A percentile compares a stretch with the other conserved stretches of the same genome.
Evolutionary conservation across 2,113 vertebrate genomes (phyloP).

Genomic region (Leptobrachium leishanense): DNA sequence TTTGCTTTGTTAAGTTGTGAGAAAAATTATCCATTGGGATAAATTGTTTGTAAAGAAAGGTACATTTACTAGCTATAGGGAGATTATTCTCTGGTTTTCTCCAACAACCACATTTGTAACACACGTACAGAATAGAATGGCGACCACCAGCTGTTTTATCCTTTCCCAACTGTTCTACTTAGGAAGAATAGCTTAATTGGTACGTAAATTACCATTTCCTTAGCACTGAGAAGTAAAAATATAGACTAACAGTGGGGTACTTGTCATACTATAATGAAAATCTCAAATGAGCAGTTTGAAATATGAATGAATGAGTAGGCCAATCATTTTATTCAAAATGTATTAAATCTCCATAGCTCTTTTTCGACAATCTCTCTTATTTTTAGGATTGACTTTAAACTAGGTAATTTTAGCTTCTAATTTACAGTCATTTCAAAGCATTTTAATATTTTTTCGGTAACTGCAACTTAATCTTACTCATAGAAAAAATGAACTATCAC

Average conservation of each 20-base stretch:
- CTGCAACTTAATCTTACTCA: too few species aligned
- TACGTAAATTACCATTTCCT: conserved; percentile 42
- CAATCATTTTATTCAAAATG: background rate
- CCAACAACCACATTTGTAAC: conserved; percentile 28
- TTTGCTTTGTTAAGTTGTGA: conserved; percentile 1
- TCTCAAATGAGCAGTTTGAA: conserved; percentile 21
- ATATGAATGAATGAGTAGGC: conserved; percentile 23
- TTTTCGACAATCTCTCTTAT: too few species aligned
- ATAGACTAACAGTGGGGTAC: conserved; percentile 32
- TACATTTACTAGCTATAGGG: conserved; percentile 7
- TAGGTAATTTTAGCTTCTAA: too few species aligned
- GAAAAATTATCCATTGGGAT: conserved; percentile 22
- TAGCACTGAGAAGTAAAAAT: conserved; percentile 29
- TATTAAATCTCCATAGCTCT: background rate
- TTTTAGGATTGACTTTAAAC: too few species aligned
- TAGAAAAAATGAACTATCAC: too few species aligned
- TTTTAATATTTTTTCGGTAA: too few species aligned
- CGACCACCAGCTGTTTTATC: conserved; percentile 41
- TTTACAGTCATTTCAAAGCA: too few species aligned
- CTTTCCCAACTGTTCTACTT: conserved; percentile 33
- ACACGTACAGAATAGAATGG: conserved; percentile 22
- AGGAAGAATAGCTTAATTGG: conserved; percentile 44
- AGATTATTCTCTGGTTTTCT: conserved; percentile 17
- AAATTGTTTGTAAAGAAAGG: conserved; percentile 22
- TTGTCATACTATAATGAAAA: conserved; percentile 35